Conservation (phyloP, 2,797 vertebrate species). For the Antrozous pallidus region DNA sequence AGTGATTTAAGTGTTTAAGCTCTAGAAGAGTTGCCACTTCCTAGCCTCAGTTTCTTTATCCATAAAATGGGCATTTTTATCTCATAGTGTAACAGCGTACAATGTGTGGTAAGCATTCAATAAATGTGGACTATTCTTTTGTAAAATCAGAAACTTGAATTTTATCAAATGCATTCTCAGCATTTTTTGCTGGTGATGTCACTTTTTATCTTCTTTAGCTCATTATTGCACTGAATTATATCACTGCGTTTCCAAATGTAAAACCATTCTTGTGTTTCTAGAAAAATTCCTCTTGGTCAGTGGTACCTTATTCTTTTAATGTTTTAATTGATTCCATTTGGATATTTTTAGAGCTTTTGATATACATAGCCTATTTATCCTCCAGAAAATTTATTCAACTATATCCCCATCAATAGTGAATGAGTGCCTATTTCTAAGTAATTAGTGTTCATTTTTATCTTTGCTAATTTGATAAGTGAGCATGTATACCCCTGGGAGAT, state of each 20-base stretch:
- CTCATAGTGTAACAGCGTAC: not conserved
- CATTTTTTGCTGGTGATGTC: not conserved
- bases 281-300: not conserved
- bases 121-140: not conserved
- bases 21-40: not conserved
- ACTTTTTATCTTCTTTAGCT: not conserved
- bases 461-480: not conserved
- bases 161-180: not conserved
- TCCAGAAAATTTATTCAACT: not conserved
- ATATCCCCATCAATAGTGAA: not conserved
- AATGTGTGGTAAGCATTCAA: not conserved
- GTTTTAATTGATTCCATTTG: not conserved
- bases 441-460: not conserved
- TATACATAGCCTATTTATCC: not conserved
- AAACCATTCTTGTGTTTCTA: not conserved
- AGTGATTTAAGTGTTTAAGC: not conserved
- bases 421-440: not conserved
- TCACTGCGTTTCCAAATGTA: not conserved
- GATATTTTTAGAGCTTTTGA: not conserved
- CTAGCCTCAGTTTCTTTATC: not conserved
- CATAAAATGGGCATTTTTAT: not conserved
- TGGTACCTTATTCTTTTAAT: not conserved
- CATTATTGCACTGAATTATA: not conserved
- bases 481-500: not conserved
- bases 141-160: not conserved